Evolutionary conservation across 2,888 invertebrate genomes (phyloP).

Genomic region (Agrilus cyanescens): DNA sequence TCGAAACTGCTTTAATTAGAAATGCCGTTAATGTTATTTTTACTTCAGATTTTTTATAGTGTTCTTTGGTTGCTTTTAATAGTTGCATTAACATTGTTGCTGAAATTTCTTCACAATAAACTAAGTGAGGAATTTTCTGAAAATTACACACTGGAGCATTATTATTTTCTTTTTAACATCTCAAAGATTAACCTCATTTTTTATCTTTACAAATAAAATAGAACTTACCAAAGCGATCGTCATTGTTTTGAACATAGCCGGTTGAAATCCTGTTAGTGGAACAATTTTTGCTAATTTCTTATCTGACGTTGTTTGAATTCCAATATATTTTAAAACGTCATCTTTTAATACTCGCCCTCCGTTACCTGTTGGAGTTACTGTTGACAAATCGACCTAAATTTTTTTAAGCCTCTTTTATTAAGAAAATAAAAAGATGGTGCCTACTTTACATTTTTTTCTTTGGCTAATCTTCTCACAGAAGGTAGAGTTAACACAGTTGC

Average conservation of each 20-base stretch:
- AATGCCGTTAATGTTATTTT: constrained; percentile 91
- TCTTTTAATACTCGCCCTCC: constrained; percentile 90
- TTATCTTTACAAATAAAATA: neutral
- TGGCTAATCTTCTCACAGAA: constrained; percentile 85
- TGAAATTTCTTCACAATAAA: constrained; percentile 87
- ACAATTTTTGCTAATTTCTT: constrained; percentile 41
- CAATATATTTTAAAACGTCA: constrained; percentile 57
- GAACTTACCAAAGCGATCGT: constrained; percentile 61
- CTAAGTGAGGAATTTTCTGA: constrained; percentile 88
- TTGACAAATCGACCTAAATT: constrained; percentile 51
- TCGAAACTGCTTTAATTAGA: constrained; percentile 85
- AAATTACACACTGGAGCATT: constrained; percentile 22
- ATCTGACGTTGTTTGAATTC: neutral
- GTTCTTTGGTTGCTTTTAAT: constrained; percentile 51
- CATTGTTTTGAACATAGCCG: constrained; percentile 96
- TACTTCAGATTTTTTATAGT: constrained; percentile 48
- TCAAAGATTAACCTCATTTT: too few species aligned
- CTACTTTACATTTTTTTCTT: constrained; percentile 62
- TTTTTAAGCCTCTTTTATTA: constrained; percentile 10
- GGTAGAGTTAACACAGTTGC: constrained; percentile 53
- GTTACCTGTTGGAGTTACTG: constrained; percentile 70
- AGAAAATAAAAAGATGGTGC: too few species aligned
- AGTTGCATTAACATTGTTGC: constrained; percentile 65
- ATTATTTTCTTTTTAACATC: too few species aligned
- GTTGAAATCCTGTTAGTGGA: constrained; percentile 68